Base-by-base conservation (phyloP, 2,888 invertebrate genomes). In the Ctena decussata region DNA sequence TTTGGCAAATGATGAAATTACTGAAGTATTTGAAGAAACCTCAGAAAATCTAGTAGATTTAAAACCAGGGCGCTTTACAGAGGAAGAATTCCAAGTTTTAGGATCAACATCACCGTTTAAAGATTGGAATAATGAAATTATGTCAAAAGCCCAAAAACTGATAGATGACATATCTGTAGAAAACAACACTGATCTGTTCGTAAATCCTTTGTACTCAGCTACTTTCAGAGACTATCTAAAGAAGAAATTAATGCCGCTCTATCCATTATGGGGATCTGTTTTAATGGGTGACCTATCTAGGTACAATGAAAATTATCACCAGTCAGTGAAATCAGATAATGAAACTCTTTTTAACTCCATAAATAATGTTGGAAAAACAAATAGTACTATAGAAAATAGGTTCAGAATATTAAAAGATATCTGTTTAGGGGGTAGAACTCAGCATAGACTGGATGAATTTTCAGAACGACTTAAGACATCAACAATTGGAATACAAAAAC, bases 381-480 rank as follows among this genome's bases (percentile, higher is more conserved):
- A 80, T 27, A 72, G 71, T 41, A 27, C 32, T 41, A 82, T 60
- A 69, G 74, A 72, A 77, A 77, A 82, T 60, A 41, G 82, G 11
- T 82, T 82, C 39, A 37, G 77, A 49, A 82, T 82, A 15, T 44
- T 78, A 24, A 82, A 82, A 82, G 37, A 73, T 37, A 77, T 74
- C 5, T 65, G 39, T 41, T 46, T 75, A 37, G 18, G 32, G 5
- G 41, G 70, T 21, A 15, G 80, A 80, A 46, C 77, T 32, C 82
- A 73, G 60, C 77, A 78, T 24, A 73, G 82, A 24, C 37, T 82
- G 30, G 82, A 78, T 78, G 82, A 82, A 74, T 82, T 78, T 78
- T 71, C 82, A 5, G 77, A 37, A 18, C 8, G 6, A 46, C 35
- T 82, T n/a, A 71, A 65, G 46, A 74, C 30, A 32, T 53, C 30